phyloP scores from a whole-genome alignment of 1,140 invertebrate species.

The Harlomillsia oculata region DNA sequence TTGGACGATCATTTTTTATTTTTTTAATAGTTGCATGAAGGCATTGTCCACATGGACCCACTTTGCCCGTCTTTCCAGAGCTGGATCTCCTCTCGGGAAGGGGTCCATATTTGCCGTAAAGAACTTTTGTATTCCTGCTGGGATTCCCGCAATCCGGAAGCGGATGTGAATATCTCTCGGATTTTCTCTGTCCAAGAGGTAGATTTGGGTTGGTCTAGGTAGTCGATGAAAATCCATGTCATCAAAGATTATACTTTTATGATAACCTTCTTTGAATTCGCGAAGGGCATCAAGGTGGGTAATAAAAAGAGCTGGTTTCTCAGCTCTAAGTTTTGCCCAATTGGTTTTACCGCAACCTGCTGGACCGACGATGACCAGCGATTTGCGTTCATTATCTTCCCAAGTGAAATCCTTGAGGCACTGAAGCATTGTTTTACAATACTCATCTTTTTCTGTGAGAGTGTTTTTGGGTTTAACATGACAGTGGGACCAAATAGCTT shows the following conservation, averaged over 20 bases:
- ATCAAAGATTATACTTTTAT: background rate
- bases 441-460: no score
- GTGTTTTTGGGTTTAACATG: no score
- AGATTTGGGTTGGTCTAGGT: background rate
- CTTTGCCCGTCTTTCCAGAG: background rate
- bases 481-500: background rate
- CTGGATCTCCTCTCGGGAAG: background rate
- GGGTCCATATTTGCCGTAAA: background rate
- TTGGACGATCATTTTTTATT: no score
- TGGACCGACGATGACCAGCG: background rate
- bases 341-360: background rate
- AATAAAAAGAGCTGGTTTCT: background rate
- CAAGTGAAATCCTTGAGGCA: background rate
- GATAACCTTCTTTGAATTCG: background rate
- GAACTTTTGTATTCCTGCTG: background rate
- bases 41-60: no score
- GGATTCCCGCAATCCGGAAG: background rate
- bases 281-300: background rate
- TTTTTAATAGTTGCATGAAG: no score
- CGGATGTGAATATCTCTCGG: background rate
- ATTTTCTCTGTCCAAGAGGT: background rate
- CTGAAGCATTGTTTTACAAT: no score
- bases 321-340: background rate
- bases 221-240: background rate
- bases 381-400: background rate